Conservation (phyloP, 2,888 invertebrate species). For the Folsomia manolachei region DNA sequence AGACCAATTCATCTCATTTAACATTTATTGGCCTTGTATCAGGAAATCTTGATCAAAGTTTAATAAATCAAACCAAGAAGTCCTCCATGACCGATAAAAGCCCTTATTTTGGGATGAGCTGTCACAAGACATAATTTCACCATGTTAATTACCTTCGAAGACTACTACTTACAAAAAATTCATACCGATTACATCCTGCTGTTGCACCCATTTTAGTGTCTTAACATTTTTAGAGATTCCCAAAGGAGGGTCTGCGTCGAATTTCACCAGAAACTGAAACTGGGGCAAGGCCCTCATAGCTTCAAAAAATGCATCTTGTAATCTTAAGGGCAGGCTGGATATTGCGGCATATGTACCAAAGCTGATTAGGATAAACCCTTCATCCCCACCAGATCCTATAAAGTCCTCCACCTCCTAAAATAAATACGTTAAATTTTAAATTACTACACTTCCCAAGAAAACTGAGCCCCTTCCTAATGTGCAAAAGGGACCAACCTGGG, state of each 20-base stretch:
- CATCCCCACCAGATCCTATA: neutral
- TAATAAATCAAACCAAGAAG: too few relatives aligned
- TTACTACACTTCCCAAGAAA: too few relatives aligned
- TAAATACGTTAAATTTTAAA: neutral
- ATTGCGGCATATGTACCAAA: constrained; percentile 45
- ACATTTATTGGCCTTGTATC: constrained; percentile 5
- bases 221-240: constrained; percentile 26
- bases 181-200: constrained; percentile 33
- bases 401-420: constrained; percentile 9
- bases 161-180: neutral
- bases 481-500: constrained; percentile 21
- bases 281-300: constrained; percentile 30
- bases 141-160: neutral
- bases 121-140: neutral
- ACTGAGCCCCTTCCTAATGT: neutral
- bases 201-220: constrained; percentile 27
- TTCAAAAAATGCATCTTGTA: constrained; percentile 27
- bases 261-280: constrained; percentile 33
- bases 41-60: neutral
- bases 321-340: constrained; percentile 22
- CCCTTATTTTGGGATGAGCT: constrained; percentile 20
- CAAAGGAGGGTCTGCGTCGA: constrained; percentile 22
- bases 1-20: neutral
- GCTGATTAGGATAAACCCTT: constrained; percentile 34
- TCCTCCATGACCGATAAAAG: constrained; percentile 46